A percentile compares a stretch with the other conserved stretches of the same genome.
Evolutionary conservation across 2,797 vertebrate genomes (phyloP).

Genomic region (Xiphorhynchus erythropygius): DNA sequence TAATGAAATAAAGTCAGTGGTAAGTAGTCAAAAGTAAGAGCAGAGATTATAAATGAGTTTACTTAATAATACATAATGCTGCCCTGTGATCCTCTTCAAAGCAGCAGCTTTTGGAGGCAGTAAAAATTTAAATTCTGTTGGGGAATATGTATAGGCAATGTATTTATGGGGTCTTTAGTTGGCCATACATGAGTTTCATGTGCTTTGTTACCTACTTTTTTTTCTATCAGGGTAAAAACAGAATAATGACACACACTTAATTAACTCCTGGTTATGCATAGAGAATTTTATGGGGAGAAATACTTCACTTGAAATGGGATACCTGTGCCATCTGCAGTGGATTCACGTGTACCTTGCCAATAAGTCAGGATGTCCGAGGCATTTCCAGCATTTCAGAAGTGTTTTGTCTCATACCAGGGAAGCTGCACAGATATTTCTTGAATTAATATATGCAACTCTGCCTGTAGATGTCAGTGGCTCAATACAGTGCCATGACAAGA

Average conservation of each 20-base stretch:
- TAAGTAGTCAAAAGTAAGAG: neutral
- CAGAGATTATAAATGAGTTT: neutral
- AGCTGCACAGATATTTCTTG: neutral
- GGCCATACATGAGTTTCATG: accelerated
- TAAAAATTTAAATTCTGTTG: neutral
- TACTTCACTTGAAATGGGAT: neutral
- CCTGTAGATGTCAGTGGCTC: conserved; percentile 5
- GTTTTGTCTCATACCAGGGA: neutral
- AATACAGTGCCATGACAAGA: neutral
- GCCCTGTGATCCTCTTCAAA: neutral
- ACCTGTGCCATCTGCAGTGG: neutral
- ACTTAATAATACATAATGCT: neutral
- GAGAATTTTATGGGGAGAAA: neutral
- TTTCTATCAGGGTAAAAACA: neutral
- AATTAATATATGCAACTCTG: neutral
- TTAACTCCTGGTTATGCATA: neutral
- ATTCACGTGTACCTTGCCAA: neutral
- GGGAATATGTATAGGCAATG: accelerated
- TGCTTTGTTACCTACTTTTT: neutral
- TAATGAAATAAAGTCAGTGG: neutral
- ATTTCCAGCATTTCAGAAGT: neutral
- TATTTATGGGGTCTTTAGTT: neutral
- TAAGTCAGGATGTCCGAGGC: neutral
- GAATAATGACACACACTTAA: neutral
- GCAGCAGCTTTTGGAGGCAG: neutral